A percentile compares a stretch with the other conserved stretches of the same genome.
Conservation (phyloP, 2,888 invertebrate genomes). For the Eupithecia vulgata region DNA sequence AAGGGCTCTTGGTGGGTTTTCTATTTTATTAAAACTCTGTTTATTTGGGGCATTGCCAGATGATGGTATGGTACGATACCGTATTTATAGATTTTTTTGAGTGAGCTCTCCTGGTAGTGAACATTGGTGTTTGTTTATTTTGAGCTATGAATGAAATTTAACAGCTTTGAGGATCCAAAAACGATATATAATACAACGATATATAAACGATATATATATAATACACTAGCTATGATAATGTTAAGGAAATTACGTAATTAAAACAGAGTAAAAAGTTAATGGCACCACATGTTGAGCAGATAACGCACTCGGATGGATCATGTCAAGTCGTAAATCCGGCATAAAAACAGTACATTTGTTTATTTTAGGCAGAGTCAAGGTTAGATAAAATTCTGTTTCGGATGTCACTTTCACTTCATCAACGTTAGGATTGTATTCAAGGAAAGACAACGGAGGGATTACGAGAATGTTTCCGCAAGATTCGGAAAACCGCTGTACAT, state of each 20-base stretch:
- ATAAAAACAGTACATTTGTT: conserved; percentile 55
- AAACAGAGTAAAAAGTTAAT: conserved; percentile 28
- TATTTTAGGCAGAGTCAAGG: conserved; percentile 57
- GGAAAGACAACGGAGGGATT: background rate
- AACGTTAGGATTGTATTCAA: background rate
- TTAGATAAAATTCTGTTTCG: conserved; percentile 44
- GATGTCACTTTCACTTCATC: conserved; percentile 25
- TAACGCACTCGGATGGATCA: conserved; percentile 33
- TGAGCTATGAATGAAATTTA: conserved; percentile 43
- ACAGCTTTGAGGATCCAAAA: background rate
- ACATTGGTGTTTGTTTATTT: conserved; percentile 20
- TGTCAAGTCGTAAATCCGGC: conserved; percentile 49
- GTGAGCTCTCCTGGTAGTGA: conserved; percentile 15
- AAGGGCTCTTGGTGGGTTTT: conserved; percentile 63
- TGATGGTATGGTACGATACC: conserved; percentile 41
- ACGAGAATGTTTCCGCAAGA: background rate
- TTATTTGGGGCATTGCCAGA: conserved; percentile 59
- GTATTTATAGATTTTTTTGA: conserved; percentile 36
- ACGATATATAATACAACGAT: too few relatives aligned
- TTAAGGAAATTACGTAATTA: conserved; percentile 24
- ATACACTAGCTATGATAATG: background rate
- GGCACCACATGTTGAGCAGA: conserved; percentile 39
- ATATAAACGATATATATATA: too few relatives aligned
- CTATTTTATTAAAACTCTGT: conserved; percentile 55
- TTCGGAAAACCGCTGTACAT: background rate